These are phyloP conservation scores for Amphiprion percula DNA, from an alignment of 2,113 vertebrate species.

Conservation along the genomic window DNA sequence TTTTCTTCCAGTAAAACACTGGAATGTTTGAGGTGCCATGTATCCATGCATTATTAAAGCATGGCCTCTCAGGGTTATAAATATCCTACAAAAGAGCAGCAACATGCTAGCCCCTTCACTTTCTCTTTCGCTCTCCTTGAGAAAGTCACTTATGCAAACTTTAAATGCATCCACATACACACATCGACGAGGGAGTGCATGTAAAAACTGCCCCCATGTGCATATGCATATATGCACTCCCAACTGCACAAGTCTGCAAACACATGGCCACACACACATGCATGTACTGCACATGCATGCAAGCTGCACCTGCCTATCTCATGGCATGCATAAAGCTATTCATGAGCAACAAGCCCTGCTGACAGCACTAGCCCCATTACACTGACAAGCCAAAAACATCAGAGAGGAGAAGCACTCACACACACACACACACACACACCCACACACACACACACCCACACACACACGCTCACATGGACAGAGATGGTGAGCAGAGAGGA, in stretches of 20 bases:
- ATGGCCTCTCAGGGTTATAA: conserved; percentile 75
- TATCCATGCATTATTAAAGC: conserved; percentile 78
- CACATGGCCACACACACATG: conserved; percentile 16
- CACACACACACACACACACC: conserved; percentile 1
- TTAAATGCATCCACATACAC: not conserved
- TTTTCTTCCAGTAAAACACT: conserved; percentile 66
- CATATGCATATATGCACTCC: not conserved
- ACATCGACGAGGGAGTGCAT: not conserved
- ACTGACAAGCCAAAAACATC: conserved; percentile 82
- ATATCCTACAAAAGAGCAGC: conserved; percentile 68
- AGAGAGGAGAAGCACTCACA: conserved; percentile 48
- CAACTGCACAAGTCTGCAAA: not conserved
- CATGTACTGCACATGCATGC: conserved; percentile 31
- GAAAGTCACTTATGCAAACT: conserved; percentile 31
- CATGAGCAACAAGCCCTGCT: conserved; percentile 71
- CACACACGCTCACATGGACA: conserved; percentile 45
- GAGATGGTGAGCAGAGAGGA: conserved; percentile 70
- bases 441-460: conserved; percentile 20
- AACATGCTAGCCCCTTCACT: conserved; percentile 48
- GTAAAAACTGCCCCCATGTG: not conserved
- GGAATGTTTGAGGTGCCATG: conserved; percentile 77
- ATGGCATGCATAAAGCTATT: conserved; percentile 67
- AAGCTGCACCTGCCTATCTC: conserved; percentile 54
- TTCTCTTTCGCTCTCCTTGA: conserved; percentile 31
- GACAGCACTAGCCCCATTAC: conserved; percentile 81